A percentile compares a stretch with the other conserved stretches of the same genome.
Conservation (phyloP, 2,113 vertebrate species). For the Bos taurus region ARS-UCD2.0 NC_037350.1:51402001-51402500, state of each 20-base stretch:
- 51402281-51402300: conserved; percentile 60
- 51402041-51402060: background rate
- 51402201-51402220: background rate
- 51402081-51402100: conserved; percentile 44
- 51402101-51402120: conserved; percentile 58
- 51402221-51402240: background rate
- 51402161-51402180: background rate
- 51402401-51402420: background rate
- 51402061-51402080: conserved; percentile 54
- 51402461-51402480: fast-evolving
- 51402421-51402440: background rate
- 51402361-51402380: background rate
- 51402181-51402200: background rate
- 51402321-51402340: conserved; percentile 54
- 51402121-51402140: background rate
- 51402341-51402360: background rate
- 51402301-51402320: conserved; percentile 43
- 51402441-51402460: background rate
- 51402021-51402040: background rate
- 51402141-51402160: background rate
- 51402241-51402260: background rate
- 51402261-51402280: conserved; percentile 41
- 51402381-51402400: background rate
- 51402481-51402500: background rate
- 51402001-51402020: fast-evolving